Evolutionary conservation across 2,888 invertebrate species (phyloP).

Genomic region (Maniola hyperantus): DNA sequence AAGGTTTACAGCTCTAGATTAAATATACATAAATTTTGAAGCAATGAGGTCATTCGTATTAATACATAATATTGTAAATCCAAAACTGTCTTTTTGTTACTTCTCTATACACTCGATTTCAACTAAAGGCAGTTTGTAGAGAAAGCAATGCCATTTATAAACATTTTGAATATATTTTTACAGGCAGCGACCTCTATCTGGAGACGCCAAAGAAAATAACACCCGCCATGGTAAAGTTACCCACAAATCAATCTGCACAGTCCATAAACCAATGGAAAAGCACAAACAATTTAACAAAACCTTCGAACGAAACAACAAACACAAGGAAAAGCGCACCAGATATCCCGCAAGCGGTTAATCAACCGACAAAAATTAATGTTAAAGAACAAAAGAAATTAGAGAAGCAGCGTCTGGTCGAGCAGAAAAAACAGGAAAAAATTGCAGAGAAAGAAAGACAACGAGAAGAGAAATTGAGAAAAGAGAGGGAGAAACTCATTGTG

Average conservation of each 20-base stretch:
- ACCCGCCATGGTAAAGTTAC: conserved; percentile 54
- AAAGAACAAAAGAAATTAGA: conserved; percentile 61
- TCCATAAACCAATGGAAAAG: conserved; percentile 55
- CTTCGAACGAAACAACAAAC: conserved; percentile 43
- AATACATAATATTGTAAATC: not conserved
- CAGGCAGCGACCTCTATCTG: conserved; percentile 49
- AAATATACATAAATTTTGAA: conserved; percentile 1
- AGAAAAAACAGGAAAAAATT: conserved; percentile 55
- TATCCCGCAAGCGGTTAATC: conserved; percentile 50
- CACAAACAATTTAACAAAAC: conserved; percentile 28
- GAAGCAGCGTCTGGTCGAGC: conserved; percentile 54
- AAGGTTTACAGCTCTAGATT: not conserved
- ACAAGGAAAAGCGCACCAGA: conserved; percentile 54
- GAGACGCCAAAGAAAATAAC: conserved; percentile 52
- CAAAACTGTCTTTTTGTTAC: not conserved
- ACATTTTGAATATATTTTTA: conserved; percentile 38
- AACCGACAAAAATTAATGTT: conserved; percentile 48
- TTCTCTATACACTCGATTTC: not conserved
- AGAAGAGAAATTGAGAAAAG: conserved; percentile 53
- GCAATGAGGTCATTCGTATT: conserved; percentile 5
- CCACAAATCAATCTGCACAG: conserved; percentile 39
- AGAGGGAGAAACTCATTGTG: conserved; percentile 46
- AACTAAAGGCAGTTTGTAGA: not conserved
- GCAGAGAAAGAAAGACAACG: conserved; percentile 54
- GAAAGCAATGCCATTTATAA: not conserved